Evolutionary conservation across 2,113 vertebrate genomes (phyloP).

Genomic region (Furnarius figulus): DNA sequence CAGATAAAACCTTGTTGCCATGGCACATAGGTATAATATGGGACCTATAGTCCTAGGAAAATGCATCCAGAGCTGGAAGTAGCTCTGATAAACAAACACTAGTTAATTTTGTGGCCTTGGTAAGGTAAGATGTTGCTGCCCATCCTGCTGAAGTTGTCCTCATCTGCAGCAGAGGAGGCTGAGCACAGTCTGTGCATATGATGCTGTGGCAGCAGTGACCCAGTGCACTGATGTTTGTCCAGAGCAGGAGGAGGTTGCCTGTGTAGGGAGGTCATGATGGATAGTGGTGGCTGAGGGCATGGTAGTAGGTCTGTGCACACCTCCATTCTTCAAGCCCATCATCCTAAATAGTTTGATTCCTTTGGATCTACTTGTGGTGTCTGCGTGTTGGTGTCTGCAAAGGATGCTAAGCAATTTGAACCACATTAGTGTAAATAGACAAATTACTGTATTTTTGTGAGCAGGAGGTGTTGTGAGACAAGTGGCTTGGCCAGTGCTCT

Average conservation of each 20-base stretch:
- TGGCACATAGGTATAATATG: background rate
- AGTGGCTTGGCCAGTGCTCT: background rate
- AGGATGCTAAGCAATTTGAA: background rate
- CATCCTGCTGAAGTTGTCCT: background rate
- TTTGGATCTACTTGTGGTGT: background rate
- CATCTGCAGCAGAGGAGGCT: background rate
- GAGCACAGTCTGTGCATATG: fast-evolving
- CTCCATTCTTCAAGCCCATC: background rate
- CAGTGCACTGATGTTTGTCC: background rate
- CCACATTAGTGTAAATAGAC: fast-evolving
- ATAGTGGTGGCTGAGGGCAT: background rate
- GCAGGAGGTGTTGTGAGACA: background rate
- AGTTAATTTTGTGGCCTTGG: background rate
- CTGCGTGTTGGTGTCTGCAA: background rate
- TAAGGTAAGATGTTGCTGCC: background rate
- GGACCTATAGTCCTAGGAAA: background rate
- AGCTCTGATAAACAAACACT: background rate
- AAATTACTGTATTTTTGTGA: background rate
- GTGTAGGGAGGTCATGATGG: background rate
- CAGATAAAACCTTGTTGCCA: background rate
- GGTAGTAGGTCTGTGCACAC: background rate
- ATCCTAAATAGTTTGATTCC: background rate
- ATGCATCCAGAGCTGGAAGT: background rate
- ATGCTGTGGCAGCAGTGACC: background rate
- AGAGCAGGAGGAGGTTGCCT: background rate